These are phyloP conservation scores for Hydrolagus affinis DNA, from an alignment of 2,113 vertebrate genomes.

Conservation along the genomic window DNA sequence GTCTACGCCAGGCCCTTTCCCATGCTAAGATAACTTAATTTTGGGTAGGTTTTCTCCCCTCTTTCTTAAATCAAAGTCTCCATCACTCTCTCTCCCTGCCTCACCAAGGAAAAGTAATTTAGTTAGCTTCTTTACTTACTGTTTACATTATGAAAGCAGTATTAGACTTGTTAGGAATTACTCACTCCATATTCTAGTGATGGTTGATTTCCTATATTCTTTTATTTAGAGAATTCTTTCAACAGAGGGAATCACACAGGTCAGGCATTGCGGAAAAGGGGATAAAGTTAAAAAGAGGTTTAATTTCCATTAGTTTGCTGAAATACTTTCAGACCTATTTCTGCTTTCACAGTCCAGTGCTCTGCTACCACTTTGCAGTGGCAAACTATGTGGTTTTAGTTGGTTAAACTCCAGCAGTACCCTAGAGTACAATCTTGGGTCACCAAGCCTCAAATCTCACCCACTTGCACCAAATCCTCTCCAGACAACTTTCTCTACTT, in stretches of 20 bases:
- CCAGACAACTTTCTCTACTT: no score
- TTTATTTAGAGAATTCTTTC: background rate
- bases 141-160: background rate
- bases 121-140: background rate
- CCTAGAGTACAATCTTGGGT: no score
- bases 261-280: background rate
- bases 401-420: no score
- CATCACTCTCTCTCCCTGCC: background rate
- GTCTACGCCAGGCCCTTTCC: background rate
- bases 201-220: background rate
- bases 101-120: background rate
- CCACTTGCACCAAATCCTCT: no score
- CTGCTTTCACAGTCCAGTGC: background rate
- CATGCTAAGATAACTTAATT: background rate
- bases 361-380: background rate
- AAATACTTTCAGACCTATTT: constrained; percentile 3
- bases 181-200: background rate
- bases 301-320: constrained; percentile 17
- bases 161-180: background rate
- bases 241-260: background rate
- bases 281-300: background rate
- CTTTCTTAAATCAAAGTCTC: background rate
- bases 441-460: no score
- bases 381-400: no score
- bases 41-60: background rate